Evolutionary conservation across 2,113 vertebrate genomes (phyloP), one percentile per base, ranked within the genome.

Genomic region (Bos javanicus): DNA sequence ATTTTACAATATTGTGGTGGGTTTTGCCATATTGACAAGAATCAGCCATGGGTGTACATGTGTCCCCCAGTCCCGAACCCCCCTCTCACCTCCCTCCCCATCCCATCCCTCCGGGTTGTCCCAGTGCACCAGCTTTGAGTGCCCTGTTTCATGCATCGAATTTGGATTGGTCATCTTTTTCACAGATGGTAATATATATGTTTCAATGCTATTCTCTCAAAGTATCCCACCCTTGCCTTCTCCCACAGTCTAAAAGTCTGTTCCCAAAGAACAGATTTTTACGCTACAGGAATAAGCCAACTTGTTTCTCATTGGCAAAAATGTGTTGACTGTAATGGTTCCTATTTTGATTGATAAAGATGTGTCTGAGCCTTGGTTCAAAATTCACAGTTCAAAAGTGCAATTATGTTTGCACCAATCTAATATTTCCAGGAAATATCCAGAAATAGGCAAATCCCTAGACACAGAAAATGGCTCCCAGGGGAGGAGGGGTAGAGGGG

Each of bases 401-500:
- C 21, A 76, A 71, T 71, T 71, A 71, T 12, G 19, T 71, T 23
- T 71, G n/a, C 67, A 71, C 67, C 67, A 71, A 76, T 26, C 71
- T 43, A 43, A 74, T 86, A 86, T 62, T 90, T 90, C 87, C 5
- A 74, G 6, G 26, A 52, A 76, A 82, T 87, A 43, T 36, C 8
- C 26, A 84, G 33, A 80, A 80, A 93, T 5, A 36, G 26, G 62
- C 19, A 80, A 95, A 91, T 94, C 46, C 52, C 43, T 4, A 83
- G 71, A 95, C 39, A 87, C 1, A 92, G 36, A 71, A 83, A 74
- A 36, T 54, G 10, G 50, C 0, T 54, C 13, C 25, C 19, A 64
- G 15, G 36, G 12, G 33, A 21, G 39, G 7, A 56, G 7, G 59
- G 1, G 6, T 17, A 4, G 4, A 14, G 28, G 25, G 1, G 4